phyloP scores from a whole-genome alignment of 2,113 vertebrate genomes.

The Gulo gulo region DNA sequence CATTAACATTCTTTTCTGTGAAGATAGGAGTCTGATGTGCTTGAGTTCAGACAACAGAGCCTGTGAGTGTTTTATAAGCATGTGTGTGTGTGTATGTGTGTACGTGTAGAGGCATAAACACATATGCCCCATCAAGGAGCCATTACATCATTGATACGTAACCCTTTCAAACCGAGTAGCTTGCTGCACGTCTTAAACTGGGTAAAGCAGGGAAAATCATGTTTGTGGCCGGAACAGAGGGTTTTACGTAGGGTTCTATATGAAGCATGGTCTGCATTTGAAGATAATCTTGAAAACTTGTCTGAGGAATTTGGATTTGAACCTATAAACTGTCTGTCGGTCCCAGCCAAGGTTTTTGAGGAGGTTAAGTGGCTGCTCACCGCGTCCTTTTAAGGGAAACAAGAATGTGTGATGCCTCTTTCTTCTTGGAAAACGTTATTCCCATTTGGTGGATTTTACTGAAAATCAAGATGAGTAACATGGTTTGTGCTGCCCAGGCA shows the following conservation, averaged over 20 bases:
- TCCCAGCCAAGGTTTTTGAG: neutral
- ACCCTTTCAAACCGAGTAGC: neutral
- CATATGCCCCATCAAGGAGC: neutral
- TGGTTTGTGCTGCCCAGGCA: accelerated
- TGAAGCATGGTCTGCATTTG: neutral
- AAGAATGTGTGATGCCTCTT: neutral
- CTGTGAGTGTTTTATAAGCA: neutral
- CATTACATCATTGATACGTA: neutral
- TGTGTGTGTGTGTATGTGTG: neutral
- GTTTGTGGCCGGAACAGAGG: neutral
- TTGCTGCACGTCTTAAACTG: neutral
- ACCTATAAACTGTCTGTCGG: neutral
- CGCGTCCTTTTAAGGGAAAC: neutral
- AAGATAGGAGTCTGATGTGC: neutral
- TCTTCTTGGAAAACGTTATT: neutral
- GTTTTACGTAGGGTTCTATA: neutral
- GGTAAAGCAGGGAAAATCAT: neutral
- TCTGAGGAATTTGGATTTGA: neutral
- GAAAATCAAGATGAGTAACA: neutral
- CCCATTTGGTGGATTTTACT: neutral
- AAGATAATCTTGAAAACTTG: neutral
- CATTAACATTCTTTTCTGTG: neutral
- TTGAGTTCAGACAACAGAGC: neutral
- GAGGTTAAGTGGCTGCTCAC: neutral
- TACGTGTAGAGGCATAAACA: neutral